A percentile compares a stretch with the other conserved stretches of the same genome.
Evolutionary conservation across 2,888 invertebrate genomes (phyloP).

Genomic region (Tinea trinotella): DNA sequence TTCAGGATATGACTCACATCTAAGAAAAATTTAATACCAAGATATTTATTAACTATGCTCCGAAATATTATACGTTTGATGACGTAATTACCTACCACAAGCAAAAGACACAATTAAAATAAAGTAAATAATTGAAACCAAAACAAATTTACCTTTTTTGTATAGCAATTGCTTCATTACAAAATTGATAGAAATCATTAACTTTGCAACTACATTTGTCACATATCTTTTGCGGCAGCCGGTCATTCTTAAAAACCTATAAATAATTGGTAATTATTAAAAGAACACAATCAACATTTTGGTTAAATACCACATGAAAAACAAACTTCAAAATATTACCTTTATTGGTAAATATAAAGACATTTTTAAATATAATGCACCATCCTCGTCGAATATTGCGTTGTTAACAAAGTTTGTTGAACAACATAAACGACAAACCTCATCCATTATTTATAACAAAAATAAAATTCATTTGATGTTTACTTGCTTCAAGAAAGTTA

Average conservation of each 20-base stretch:
- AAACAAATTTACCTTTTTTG: constrained; percentile 68
- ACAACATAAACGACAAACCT: constrained; percentile 60
- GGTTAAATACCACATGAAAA: constrained; percentile 19
- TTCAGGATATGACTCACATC: too few relatives aligned
- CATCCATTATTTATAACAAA: constrained; percentile 39
- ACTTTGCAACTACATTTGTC: constrained; percentile 80
- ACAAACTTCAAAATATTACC: constrained; percentile 59
- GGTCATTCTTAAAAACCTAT: constrained; percentile 77
- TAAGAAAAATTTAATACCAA: constrained; percentile 24
- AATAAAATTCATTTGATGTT: constrained; percentile 31
- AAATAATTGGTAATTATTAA: constrained; percentile 25
- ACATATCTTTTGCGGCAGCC: constrained; percentile 80
- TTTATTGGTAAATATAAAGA: constrained; percentile 81
- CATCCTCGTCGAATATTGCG: constrained; percentile 79
- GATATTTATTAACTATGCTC: constrained; percentile 22
- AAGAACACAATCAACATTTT: neutral
- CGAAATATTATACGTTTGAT: neutral
- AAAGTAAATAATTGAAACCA: neutral
- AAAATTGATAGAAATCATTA: constrained; percentile 80
- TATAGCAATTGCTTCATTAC: constrained; percentile 77
- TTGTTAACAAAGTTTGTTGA: constrained; percentile 73
- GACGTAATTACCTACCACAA: neutral
- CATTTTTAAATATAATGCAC: constrained; percentile 79
- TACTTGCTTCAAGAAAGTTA: constrained; percentile 32
- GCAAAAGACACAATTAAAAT: neutral